Evolutionary conservation across 2,113 vertebrate genomes (phyloP), one percentile per base, ranked within the genome.

Genomic region (Meleagris gallopavo): DNA sequence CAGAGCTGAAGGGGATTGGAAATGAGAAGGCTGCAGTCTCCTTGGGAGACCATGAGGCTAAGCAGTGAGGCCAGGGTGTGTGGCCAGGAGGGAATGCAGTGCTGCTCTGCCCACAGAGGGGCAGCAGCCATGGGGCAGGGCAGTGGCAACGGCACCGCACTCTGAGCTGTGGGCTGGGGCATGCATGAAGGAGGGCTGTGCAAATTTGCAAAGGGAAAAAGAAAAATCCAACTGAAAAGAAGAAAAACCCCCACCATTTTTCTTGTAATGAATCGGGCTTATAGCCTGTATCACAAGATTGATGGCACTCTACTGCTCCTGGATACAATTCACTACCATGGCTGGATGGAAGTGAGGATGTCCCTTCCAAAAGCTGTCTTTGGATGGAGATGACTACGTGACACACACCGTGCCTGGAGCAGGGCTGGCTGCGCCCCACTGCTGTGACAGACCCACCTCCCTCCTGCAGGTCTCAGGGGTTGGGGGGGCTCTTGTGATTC

Each of bases 291-390:
- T 80, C 45, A 4, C 90, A 86, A 91, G 89, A 73, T 66, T 2
- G 76, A 34, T 87, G 29, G 27, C 16, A 64, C 72, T 95, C 86
- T 46, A 81, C 81, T 90, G 92, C 96, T 97, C 97, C 97, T 97
- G 95, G 94, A 96, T 84, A 97, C 93, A 93, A 93, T 97, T 98
- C 97, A 97, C 97, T 98, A 98, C 95, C 98, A 94, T 91, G 93
- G 97, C 94, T 82, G 96, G 40, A 97, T 98, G 97, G 97, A 86
- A 92, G 97, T 97, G 97, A 71, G 74, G 80, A 97, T 89, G 97
- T 95, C 96, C 97, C 95, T 94, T 79, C 96, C 83, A 27, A 94
- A 93, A 86, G 55, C 46, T 19, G 0, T 55, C 96, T 91, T 38
- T 69, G 71, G 50, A 97, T 97, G 97, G 95, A 97, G 82, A 98